Evolutionary conservation across 2,797 vertebrate genomes (phyloP).

Genomic region (Lagorchestes hirsutus): DNA sequence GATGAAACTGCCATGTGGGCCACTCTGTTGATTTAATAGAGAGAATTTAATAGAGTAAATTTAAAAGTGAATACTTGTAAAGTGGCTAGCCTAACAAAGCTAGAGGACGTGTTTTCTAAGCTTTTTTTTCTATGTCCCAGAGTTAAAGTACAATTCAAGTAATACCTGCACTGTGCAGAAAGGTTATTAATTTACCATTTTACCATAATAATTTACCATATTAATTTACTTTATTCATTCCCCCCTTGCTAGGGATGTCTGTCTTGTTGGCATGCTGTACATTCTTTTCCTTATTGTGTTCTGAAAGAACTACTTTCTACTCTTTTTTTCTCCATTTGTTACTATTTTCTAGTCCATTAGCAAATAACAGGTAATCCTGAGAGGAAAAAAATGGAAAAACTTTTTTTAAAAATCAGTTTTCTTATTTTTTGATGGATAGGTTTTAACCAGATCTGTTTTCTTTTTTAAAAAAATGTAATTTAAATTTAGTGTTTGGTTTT

Average conservation of each 20-base stretch:
- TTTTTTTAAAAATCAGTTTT: not conserved
- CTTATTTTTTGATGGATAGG: slow-evolving; percentile 14
- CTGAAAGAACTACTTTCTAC: not conserved
- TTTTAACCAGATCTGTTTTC: slow-evolving; percentile 25
- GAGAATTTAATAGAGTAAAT: not conserved
- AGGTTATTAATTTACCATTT: not conserved
- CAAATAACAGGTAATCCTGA: slow-evolving; percentile 26
- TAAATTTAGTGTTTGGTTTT: slow-evolving; percentile 32
- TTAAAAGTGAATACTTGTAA: not conserved
- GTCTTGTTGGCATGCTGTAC: not conserved
- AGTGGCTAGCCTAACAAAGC: not conserved
- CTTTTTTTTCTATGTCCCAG: not conserved
- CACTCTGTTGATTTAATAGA: not conserved
- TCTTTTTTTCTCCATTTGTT: not conserved
- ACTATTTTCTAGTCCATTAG: slow-evolving; percentile 5
- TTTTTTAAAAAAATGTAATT: slow-evolving; percentile 19
- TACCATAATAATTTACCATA: too few relatives aligned
- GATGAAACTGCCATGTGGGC: not conserved
- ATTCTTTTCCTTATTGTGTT: not conserved
- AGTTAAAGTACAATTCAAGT: not conserved
- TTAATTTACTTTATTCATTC: too few relatives aligned
- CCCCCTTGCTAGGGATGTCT: not conserved
- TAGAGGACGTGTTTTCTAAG: not conserved
- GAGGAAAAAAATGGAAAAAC: slow-evolving; percentile 1
- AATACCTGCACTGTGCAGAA: not conserved